A percentile compares a stretch with the other conserved stretches of the same genome.
These are phyloP conservation scores for Zaprionus camerounensis DNA, from an alignment of 1,140 invertebrate species.

Conservation along the genomic window DNA sequence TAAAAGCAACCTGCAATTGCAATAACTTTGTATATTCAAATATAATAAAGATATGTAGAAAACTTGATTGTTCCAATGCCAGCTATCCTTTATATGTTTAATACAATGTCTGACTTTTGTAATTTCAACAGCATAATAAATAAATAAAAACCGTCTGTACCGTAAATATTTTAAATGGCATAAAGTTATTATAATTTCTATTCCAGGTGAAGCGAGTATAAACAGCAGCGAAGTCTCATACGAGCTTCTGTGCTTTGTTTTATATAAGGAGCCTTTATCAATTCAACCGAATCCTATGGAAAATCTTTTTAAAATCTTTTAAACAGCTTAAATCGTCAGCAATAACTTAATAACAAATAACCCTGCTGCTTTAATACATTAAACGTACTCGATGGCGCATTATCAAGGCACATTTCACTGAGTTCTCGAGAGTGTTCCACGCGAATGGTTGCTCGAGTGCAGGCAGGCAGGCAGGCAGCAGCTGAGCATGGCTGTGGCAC, in stretches of 20 bases:
- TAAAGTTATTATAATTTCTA: too few species aligned
- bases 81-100: too few species aligned
- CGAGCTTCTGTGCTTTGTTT: not conserved
- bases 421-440: constrained; percentile 43
- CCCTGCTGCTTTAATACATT: not conserved
- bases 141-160: too few species aligned
- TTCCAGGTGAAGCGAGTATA: too few species aligned
- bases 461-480: not conserved
- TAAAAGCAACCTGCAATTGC: too few species aligned
- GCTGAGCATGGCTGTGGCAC: not conserved
- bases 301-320: not conserved
- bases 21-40: too few species aligned
- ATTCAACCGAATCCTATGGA: not conserved
- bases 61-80: too few species aligned
- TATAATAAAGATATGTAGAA: too few species aligned
- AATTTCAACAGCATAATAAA: too few species aligned
- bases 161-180: too few species aligned
- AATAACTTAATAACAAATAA: not conserved
- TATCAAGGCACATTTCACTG: constrained; percentile 28
- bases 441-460: constrained; percentile 40
- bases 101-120: too few species aligned
- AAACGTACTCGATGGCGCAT: not conserved
- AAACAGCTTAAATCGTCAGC: not conserved
- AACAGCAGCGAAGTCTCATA: too few species aligned
- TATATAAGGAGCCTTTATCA: not conserved